Conservation (phyloP, 2,888 invertebrate genomes). For the Aleiodes leptofemur region DNA sequence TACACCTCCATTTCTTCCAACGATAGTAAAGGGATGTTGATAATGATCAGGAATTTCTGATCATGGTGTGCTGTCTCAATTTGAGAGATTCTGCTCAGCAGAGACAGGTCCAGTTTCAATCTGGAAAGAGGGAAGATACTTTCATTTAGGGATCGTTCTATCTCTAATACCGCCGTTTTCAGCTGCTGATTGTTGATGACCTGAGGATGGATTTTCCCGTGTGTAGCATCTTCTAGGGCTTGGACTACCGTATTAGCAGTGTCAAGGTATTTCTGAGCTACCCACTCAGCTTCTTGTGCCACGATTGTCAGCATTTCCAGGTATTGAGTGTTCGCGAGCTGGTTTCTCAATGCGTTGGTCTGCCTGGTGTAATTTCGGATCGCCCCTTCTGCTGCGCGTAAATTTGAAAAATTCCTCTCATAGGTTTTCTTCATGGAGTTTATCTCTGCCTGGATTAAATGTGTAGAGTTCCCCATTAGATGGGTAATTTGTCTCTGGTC, state of each 20-base stretch:
- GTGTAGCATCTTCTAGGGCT: neutral
- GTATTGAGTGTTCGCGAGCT: neutral
- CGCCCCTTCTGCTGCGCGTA: neutral
- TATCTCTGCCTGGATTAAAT: neutral
- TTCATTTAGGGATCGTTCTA: neutral
- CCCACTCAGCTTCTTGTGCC: neutral
- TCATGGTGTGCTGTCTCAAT: neutral
- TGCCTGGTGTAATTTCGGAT: neutral
- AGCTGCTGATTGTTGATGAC: neutral
- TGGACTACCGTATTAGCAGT: neutral
- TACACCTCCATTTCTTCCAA: neutral
- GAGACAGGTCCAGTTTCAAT: neutral
- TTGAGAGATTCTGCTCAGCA: neutral
- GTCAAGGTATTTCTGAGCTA: neutral
- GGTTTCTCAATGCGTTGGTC: neutral
- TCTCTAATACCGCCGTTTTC: neutral
- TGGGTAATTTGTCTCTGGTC: neutral
- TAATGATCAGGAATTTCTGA: neutral
- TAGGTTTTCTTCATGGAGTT: neutral
- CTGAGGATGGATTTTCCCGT: neutral
- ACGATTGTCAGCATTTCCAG: neutral
- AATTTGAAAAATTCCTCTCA: neutral
- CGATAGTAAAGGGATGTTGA: neutral
- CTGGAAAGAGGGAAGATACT: neutral
- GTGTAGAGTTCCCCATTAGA: neutral